Evolutionary conservation across 2,113 vertebrate species (phyloP).

Genomic region (Andinoacara biseriatus): DNA sequence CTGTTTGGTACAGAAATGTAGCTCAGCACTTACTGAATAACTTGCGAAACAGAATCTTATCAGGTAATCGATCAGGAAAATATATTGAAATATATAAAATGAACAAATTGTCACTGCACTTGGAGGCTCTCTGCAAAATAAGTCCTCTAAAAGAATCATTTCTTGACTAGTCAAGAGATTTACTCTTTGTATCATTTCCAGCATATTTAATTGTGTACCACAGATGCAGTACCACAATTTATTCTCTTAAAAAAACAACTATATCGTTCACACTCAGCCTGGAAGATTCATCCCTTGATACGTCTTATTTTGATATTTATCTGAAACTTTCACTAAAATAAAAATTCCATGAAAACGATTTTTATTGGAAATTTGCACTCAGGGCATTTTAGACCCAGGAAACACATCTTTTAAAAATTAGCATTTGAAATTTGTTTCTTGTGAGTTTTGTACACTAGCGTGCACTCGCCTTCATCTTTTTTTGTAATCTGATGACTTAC

Average conservation of each 20-base stretch:
- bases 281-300: background rate
- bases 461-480: background rate
- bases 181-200: background rate
- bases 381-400: background rate
- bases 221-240: background rate
- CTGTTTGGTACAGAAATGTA: background rate
- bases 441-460: background rate
- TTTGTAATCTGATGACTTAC: conserved; percentile 17
- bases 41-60: background rate
- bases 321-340: conserved; percentile 13
- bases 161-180: background rate
- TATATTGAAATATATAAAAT: background rate
- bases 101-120: background rate
- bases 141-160: background rate
- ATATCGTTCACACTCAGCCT: background rate
- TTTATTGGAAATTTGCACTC: background rate
- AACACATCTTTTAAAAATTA: background rate
- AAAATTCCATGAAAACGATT: background rate
- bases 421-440: background rate
- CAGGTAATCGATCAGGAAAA: background rate
- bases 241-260: too few relatives aligned
- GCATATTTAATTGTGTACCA: background rate
- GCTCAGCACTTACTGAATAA: background rate
- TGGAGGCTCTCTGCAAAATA: background rate
- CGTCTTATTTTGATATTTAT: background rate